Evolutionary conservation across 2,888 invertebrate species (phyloP), one percentile per base, ranked within the genome.

Genomic region (Drosophila affinis): DNA sequence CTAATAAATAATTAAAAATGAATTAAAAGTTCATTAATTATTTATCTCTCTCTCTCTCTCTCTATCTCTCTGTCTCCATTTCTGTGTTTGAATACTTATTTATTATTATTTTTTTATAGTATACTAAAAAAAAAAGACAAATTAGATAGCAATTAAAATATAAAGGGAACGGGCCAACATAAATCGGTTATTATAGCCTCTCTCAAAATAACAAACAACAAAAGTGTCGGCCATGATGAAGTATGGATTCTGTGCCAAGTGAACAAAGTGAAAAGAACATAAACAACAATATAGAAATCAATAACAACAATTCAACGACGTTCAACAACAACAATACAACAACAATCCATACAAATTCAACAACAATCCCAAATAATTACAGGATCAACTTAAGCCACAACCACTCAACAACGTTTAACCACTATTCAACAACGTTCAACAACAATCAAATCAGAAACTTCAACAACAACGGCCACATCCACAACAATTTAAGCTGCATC

Each of bases 171-270:
- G 57, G 49, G 21, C 17, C 51, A 39, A n/a, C 39, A 39, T 39
- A 44, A 72, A 59, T 47, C 52, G 48, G 44, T 27, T 21, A 34
- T 46, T 52, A 47, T 69, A 59, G 39, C 39, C 39, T 14, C 39
- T 39, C 1, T 12, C 39, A 39, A 48, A 60, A 47, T 18, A 67
- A 61, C 51, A 49, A 62, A 59, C 18, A 64, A 68, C 32, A 64
- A 61, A 60, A 68, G 74, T 73, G 76, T 64, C 70, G 53, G 84
- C 81, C 88, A 88, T 87, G 88, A 84, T 77, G 85, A 85, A 90
- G 89, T 81, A 94, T 94, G 94, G 94, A 94, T 91, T 93, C 93
- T 90, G 93, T 93, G 68, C 91, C 93, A 87, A 94, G 94, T 92
- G 94, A 94, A 90, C 93, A 93, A 79, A 91, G 91, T 89, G 90